A percentile compares a stretch with the other conserved stretches of the same genome.
phyloP scores from a whole-genome alignment of 2,888 invertebrate genomes.

The Drosophila diplacantha region DNA sequence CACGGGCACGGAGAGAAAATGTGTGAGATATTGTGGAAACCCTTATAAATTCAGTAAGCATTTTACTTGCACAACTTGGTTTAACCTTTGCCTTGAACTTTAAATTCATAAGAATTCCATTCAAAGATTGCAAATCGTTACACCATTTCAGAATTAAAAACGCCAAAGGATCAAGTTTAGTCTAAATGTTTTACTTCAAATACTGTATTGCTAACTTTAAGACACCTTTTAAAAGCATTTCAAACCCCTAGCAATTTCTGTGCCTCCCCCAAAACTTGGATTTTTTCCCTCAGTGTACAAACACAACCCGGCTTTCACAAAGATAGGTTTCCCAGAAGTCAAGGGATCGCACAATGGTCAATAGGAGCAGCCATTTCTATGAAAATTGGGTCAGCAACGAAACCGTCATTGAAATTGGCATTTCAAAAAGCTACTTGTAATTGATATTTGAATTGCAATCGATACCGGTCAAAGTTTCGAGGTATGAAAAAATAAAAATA shows the following conservation, averaged over 20 bases:
- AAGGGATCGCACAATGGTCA: conserved; percentile 63
- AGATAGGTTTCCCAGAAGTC: conserved; percentile 46
- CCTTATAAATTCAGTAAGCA: too few relatives aligned
- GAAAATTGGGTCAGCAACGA: conserved; percentile 39
- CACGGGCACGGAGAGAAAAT: not conserved
- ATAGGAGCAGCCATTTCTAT: conserved; percentile 35
- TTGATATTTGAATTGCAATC: conserved; percentile 38
- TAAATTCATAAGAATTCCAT: not conserved
- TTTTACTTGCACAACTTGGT: too few relatives aligned
- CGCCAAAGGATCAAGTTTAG: too few relatives aligned
- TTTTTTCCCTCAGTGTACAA: conserved; percentile 4
- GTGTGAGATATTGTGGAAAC: not conserved
- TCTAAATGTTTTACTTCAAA: not conserved
- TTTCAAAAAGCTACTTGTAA: conserved; percentile 28
- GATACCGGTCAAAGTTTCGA: conserved; percentile 7
- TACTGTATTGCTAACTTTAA: not conserved
- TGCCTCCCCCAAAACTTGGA: not conserved
- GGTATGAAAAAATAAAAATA: not conserved
- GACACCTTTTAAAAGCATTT: too few relatives aligned
- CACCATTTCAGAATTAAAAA: too few relatives aligned
- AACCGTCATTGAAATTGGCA: conserved; percentile 33
- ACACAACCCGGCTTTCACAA: conserved; percentile 11
- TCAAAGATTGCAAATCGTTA: not conserved
- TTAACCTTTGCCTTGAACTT: too few relatives aligned
- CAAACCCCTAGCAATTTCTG: not conserved